These are phyloP conservation scores for Malurus splendens DNA, from an alignment of 2,797 vertebrate genomes.

Conservation along the genomic window DNA sequence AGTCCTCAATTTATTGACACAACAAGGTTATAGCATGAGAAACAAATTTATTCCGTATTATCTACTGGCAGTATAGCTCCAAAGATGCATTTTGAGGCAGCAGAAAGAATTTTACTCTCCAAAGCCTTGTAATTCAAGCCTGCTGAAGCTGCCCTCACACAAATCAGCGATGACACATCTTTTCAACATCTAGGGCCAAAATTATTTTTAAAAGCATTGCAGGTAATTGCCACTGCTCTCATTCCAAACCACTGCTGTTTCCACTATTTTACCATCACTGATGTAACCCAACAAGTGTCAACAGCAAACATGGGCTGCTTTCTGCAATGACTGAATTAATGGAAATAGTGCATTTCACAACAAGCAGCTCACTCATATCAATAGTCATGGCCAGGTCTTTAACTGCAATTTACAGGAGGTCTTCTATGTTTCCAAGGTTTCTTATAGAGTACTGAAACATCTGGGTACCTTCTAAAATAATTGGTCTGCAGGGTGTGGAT, in stretches of 20 bases:
- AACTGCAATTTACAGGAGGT: background rate
- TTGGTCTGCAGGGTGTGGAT: background rate
- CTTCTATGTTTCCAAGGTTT: background rate
- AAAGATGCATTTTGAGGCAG: constrained; percentile 8
- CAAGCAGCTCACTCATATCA: background rate
- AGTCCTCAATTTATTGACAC: background rate
- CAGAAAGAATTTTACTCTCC: constrained; percentile 8
- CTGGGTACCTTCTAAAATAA: constrained; percentile 11
- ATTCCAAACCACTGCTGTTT: constrained; percentile 48
- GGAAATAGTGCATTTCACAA: background rate
- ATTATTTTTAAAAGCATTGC: constrained; percentile 48
- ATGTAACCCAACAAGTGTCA: constrained; percentile 11
- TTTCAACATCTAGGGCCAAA: constrained; percentile 42
- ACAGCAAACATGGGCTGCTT: background rate
- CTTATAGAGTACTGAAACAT: background rate
- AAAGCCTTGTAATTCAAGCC: constrained; percentile 23
- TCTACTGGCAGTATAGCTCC: background rate
- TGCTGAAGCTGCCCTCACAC: constrained; percentile 14
- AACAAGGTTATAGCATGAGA: background rate
- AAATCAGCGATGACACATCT: constrained; percentile 29
- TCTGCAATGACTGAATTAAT: background rate
- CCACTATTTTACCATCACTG: constrained; percentile 19
- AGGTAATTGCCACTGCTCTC: constrained; percentile 39
- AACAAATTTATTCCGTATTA: constrained; percentile 11
- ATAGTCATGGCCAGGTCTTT: background rate